These are phyloP conservation scores for Samia ricini DNA, from an alignment of 1,140 invertebrate genomes.

Conservation along the genomic window DNA sequence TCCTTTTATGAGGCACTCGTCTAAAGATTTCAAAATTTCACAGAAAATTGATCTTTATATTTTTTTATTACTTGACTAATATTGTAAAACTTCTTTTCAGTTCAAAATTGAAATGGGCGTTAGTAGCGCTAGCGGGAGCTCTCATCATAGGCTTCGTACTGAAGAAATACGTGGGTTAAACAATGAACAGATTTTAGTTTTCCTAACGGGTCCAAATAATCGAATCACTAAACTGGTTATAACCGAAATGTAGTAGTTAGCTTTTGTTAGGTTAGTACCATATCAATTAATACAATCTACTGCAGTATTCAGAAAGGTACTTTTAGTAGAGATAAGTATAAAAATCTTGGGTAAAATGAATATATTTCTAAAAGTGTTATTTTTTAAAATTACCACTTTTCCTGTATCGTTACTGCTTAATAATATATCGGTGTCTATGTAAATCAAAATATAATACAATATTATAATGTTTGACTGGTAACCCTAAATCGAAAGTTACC, in stretches of 20 bases:
- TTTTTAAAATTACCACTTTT: too few species aligned
- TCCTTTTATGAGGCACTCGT: too few species aligned
- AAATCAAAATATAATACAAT: neutral
- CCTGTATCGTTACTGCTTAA: too few species aligned
- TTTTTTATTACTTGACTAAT: too few species aligned
- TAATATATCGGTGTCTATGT: too few species aligned
- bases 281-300: too few species aligned
- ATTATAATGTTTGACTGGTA: neutral
- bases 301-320: neutral
- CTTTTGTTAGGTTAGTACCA: neutral
- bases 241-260: neutral
- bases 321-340: too few species aligned
- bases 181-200: neutral
- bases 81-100: constrained; percentile 27
- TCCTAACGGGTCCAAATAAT: constrained; percentile 8
- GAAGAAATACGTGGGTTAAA: constrained; percentile 39
- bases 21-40: too few species aligned
- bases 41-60: too few species aligned
- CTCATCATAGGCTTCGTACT: constrained; percentile 54
- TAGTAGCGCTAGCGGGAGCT: constrained; percentile 41
- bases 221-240: constrained; percentile 10
- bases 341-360: too few species aligned
- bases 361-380: too few species aligned
- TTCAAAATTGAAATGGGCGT: constrained; percentile 54
- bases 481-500: neutral